Base-by-base conservation (phyloP, 2,888 invertebrate genomes). In the Conops quadrifasciatus region DNA sequence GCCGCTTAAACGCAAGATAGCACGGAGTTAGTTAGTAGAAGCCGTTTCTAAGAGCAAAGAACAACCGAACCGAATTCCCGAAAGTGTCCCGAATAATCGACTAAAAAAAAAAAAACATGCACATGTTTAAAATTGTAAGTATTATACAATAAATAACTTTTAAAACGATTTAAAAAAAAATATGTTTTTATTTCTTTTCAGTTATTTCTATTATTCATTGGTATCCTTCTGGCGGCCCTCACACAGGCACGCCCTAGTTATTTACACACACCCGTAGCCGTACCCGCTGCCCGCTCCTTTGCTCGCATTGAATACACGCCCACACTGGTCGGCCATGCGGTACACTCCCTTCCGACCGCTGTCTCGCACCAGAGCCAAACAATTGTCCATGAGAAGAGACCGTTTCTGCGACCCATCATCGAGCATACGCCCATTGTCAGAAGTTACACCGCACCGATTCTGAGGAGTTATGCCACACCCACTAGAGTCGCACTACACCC, bases 361-460 rank as follows among this genome's bases (percentile, higher is more conserved):
- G 77, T 84, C 4, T 84, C 84, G 13, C 84, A 84, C 72, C 84
- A 84, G 73, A 84, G 84, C 71, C 84, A 84, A 58, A 84, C 84
- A 16, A 83, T 84, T 74, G 82, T 84, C 19, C 84, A 84, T 65
- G 84, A 84, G 76, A 84, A 83, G 71, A 81, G 85, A 64, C 84
- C 84, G 19, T 84, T 83, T 49, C 76, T 82, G 72, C 78, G 83
- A 7, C 83, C 83, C 26, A 82, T 84, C 51, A 66, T 83, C 13
- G 78, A 79, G 0, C 81, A 82, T 62, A 62, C 80, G 3, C 83
- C 84, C 0, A 60, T 73, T 47, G 9, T 76, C 16, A 64, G 73
- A 30, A 36, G 71, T 1, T 73, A 71, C 43, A n/a, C 15, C 11
- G 26, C 71, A n/a, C 71, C 71, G 13, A 16, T 60, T 1, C 43